phyloP scores from a whole-genome alignment of 2,797 vertebrate species.

The Cryptoprocta ferox region DNA sequence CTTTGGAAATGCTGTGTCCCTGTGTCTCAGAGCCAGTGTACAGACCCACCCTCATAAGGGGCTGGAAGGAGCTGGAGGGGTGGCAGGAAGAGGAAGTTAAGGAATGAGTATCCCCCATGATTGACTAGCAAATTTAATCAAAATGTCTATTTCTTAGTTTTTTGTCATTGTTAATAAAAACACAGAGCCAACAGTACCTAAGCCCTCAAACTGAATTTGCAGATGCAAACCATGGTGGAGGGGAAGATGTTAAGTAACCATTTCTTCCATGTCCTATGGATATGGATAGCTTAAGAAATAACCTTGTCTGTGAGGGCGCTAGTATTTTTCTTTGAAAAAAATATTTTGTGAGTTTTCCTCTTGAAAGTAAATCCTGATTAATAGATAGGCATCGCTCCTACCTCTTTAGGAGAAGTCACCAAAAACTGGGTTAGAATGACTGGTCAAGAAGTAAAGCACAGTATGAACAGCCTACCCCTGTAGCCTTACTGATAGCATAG shows the following conservation, averaged over 20 bases:
- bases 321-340: not conserved
- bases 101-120: not conserved
- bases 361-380: not conserved
- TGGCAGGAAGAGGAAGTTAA: not conserved
- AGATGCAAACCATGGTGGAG: not conserved
- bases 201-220: not conserved
- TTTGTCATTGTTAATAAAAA: not conserved
- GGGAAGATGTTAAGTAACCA: not conserved
- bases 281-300: slow-evolving; percentile 9
- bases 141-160: not conserved
- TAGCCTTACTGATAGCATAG: not conserved
- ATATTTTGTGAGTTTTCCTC: not conserved
- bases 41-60: not conserved
- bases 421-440: not conserved
- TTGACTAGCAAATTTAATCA: not conserved
- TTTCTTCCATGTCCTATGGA: not conserved
- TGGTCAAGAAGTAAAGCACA: not conserved
- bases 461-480: not conserved
- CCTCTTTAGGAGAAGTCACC: not conserved
- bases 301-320: not conserved
- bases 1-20: not conserved
- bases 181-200: not conserved
- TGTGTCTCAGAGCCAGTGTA: not conserved
- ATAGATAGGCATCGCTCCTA: not conserved
- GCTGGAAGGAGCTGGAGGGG: not conserved